Conservation (phyloP, 53 echinoderm and acorn worm genomes). For the Patiria pectinifera region DNA sequence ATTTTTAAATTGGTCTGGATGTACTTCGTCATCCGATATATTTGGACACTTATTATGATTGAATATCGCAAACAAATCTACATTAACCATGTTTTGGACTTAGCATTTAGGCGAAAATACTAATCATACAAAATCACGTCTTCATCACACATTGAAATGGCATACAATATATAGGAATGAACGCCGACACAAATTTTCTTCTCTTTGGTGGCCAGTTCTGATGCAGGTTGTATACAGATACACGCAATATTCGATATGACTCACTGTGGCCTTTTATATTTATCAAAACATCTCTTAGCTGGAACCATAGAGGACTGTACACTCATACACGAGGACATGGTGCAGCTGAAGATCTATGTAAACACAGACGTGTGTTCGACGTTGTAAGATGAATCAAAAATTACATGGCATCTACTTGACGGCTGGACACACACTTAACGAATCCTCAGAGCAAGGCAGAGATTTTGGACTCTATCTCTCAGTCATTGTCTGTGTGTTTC, state of each 20-base stretch:
- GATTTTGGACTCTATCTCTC: neutral
- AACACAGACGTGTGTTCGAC: slow-evolving; percentile 11
- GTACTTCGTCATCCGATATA: too few species aligned
- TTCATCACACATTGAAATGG: neutral
- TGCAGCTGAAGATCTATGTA: slow-evolving; percentile 17
- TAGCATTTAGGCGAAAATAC: too few species aligned
- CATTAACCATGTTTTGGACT: too few species aligned
- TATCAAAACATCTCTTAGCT: neutral
- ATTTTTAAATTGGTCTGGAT: too few species aligned
- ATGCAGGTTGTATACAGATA: neutral
- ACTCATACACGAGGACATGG: neutral
- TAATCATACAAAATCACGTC: too few species aligned
- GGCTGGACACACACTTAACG: neutral
- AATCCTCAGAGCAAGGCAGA: neutral
- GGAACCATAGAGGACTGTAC: neutral
- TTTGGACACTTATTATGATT: too few species aligned
- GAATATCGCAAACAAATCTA: too few species aligned
- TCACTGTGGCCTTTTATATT: neutral
- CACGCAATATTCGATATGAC: neutral
- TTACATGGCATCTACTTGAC: neutral
- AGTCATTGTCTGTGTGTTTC: neutral
- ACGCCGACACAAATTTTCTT: too few species aligned
- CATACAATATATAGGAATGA: neutral
- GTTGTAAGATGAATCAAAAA: slow-evolving; percentile 16
- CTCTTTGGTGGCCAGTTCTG: too few species aligned